Percentiles rank a stretch among this genome's conserved stretches.
phyloP scores from a whole-genome alignment of 2,113 vertebrate species.

The Spea bombifrons region DNA sequence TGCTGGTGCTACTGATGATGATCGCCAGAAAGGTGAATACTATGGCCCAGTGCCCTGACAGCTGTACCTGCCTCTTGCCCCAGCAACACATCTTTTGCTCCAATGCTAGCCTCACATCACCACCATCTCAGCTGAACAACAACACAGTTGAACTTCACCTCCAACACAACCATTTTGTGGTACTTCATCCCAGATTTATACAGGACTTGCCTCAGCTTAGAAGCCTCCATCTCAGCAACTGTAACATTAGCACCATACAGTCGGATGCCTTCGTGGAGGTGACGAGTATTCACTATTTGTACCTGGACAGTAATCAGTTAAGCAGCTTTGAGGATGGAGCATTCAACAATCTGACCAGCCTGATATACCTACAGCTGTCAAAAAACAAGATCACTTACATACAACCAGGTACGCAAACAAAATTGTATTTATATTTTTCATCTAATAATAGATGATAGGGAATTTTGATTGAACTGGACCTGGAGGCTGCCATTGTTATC shows the following conservation, averaged over 20 bases:
- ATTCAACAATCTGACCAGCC: constrained; percentile 34
- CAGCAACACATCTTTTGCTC: background rate
- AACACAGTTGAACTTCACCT: background rate
- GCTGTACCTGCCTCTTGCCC: background rate
- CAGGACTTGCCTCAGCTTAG: background rate
- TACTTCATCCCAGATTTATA: background rate
- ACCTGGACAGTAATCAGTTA: constrained; percentile 32
- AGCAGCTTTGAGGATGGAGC: constrained; percentile 9
- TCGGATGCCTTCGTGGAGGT: background rate
- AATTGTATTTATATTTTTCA: background rate
- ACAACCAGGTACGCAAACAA: constrained; percentile 35
- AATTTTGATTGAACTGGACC: too few species aligned
- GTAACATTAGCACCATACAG: fast-evolving
- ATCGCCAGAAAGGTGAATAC: background rate
- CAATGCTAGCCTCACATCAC: constrained; percentile 3
- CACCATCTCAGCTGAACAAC: background rate
- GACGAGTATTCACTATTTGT: constrained; percentile 7
- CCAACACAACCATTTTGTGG: constrained; percentile 7
- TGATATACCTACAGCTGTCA: constrained; percentile 43
- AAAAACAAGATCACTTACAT: constrained; percentile 45
- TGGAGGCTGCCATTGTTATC: too few species aligned
- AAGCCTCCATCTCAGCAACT: background rate
- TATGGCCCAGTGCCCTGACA: fast-evolving
- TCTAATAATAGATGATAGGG: too few species aligned
- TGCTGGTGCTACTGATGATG: background rate